Evolutionary conservation across 1,140 invertebrate genomes (phyloP), one percentile per base, ranked within the genome.

Genomic region (Anagrus nilaparvatae): DNA sequence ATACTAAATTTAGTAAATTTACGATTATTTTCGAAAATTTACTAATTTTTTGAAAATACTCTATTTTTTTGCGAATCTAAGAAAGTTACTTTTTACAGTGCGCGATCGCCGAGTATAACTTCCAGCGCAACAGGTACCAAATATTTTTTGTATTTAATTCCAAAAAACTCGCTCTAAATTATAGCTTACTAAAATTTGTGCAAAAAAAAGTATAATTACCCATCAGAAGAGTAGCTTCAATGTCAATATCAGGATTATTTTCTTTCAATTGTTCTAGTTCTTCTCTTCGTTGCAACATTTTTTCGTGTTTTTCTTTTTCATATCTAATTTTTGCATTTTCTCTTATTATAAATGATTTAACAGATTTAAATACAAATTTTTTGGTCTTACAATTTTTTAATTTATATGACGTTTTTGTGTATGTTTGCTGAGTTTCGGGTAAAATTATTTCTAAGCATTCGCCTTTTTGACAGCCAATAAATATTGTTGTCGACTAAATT

Each of bases 341-440:
- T 14, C 73, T 57, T 14, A 68, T 54, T 27, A 80, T 73, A 13
- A 59, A 55, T 17, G 75, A 75, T 57, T 80, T 80, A 1, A 77
- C 70, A 0, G 75, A 76, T 17, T 59, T 51, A 49, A 79, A 81
- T 40, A 60, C 59, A 14, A 73, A 70, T n/a, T 44, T 44, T 41
- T 54, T 61, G 7, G 58, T 36, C n/a, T 61, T 52, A n/a, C 64
- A 52, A 27, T 69, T 23, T 32, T 58, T 35, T 38, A 78, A 50
- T 53, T 73, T 52, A 43, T 67, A 70, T 31, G 66, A 63, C 25
- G 67, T 50, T 30, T 53, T 66, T 31, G 70, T 64, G 39, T 73
- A 69, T 2, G 40, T 3, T 50, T 67, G 54, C 37, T 61, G 54
- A 46, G 55, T 40, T 8, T 48, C 48, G 3, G 75, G 75, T 32